phyloP scores from a whole-genome alignment of 1,140 invertebrate species.

The Drosophila pandora region DNA sequence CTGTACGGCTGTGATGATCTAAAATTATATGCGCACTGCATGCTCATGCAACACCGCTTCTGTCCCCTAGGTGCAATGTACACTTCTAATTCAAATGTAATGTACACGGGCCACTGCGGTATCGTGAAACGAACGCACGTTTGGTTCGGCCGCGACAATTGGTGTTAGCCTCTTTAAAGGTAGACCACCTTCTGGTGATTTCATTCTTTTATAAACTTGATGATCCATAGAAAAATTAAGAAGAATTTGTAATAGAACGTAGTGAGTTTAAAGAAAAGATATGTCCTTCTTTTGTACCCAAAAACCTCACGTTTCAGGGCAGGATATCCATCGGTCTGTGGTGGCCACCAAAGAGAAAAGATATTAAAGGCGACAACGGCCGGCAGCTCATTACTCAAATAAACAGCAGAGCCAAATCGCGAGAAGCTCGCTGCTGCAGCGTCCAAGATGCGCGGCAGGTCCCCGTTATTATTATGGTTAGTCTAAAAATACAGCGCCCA shows the following conservation, averaged over 20 bases:
- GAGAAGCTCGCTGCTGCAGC: constrained; percentile 47
- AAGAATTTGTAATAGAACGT: no score
- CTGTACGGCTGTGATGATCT: constrained; percentile 71
- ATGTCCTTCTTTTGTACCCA: no score
- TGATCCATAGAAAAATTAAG: no score
- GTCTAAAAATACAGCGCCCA: constrained; percentile 78
- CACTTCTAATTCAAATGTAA: constrained; percentile 80
- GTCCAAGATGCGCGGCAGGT: constrained; percentile 50
- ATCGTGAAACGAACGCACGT: constrained; percentile 15
- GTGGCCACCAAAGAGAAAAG: constrained; percentile 40
- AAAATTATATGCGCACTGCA: constrained; percentile 70
- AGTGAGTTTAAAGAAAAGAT: background rate
- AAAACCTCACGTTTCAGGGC: background rate
- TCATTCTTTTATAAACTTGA: background rate
- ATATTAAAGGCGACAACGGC: constrained; percentile 69
- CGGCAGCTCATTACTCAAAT: constrained; percentile 69
- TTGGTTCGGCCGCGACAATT: background rate
- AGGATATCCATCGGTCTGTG: constrained; percentile 37
- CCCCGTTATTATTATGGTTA: constrained; percentile 75
- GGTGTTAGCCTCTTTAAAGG: background rate
- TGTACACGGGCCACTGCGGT: constrained; percentile 56
- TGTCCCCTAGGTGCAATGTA: constrained; percentile 70
- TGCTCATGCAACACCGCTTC: constrained; percentile 26
- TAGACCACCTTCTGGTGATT: background rate
- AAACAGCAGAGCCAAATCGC: constrained; percentile 56